phyloP scores from a whole-genome alignment of 2,797 vertebrate species.

The Prunella strophiata region DNA sequence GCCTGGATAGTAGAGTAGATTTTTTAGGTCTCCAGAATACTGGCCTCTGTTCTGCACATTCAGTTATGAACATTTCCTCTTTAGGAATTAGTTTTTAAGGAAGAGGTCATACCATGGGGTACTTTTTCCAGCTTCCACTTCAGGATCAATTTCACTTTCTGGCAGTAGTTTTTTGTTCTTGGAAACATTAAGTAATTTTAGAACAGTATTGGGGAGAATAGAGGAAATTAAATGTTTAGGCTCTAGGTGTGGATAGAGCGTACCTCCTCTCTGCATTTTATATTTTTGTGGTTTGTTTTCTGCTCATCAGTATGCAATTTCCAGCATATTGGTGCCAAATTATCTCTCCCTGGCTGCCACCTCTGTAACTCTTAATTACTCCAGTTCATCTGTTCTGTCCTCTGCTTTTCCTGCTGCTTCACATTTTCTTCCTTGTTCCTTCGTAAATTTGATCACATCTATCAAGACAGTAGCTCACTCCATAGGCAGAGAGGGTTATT shows the following conservation, averaged over 20 bases:
- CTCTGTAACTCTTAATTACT: neutral
- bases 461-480: neutral
- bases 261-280: too few relatives aligned
- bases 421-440: neutral
- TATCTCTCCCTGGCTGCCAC: neutral
- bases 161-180: neutral
- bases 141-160: neutral
- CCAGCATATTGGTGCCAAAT: neutral
- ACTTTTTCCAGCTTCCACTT: neutral
- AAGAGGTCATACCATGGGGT: neutral
- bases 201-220: neutral
- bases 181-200: conserved; percentile 18
- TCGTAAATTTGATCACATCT: neutral
- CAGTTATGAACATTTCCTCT: neutral
- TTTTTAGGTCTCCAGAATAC: neutral
- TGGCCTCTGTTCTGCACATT: neutral
- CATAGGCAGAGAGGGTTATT: neutral
- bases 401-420: conserved; percentile 2
- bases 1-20: neutral
- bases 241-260: neutral
- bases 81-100: neutral
- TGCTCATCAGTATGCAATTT: neutral
- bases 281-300: neutral
- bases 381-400: neutral
- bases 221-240: conserved; percentile 36